Evolutionary conservation across 2,113 vertebrate species (phyloP).

Genomic region (Heliornis fulica): DNA sequence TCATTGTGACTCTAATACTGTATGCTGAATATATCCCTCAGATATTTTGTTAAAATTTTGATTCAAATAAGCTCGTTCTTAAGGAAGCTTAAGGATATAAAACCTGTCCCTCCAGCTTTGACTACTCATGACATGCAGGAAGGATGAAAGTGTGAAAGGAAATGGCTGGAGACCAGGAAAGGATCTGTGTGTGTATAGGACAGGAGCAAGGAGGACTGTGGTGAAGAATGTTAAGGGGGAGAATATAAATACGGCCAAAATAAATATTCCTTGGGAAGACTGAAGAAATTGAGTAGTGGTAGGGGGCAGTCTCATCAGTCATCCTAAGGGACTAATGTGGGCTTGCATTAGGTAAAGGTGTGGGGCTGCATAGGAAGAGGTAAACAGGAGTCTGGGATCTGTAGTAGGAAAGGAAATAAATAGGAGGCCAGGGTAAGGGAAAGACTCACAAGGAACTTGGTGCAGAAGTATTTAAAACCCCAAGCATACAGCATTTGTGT

Average conservation of each 20-base stretch:
- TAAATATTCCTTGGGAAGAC: not conserved
- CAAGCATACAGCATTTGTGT: not conserved
- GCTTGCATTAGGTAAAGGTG: not conserved
- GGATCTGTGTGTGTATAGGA: not conserved
- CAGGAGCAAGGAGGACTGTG: not conserved
- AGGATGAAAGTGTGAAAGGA: not conserved
- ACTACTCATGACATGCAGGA: not conserved
- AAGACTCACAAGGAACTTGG: not conserved
- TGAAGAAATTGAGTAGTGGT: not conserved
- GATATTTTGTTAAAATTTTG: not conserved
- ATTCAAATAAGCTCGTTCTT: not conserved
- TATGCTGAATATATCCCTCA: not conserved
- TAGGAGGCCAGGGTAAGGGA: not conserved
- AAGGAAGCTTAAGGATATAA: not conserved
- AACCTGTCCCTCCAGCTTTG: fast-evolving
- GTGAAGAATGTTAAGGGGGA: not conserved
- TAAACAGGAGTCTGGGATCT: not conserved
- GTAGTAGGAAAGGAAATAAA: not conserved
- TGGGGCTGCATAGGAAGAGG: not conserved
- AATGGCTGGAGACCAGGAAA: not conserved
- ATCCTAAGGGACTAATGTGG: fast-evolving
- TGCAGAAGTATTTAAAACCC: not conserved
- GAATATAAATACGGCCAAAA: not conserved
- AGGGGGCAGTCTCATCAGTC: not conserved
- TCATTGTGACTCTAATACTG: not conserved